Percentiles rank a stretch among this genome's conserved stretches.
Evolutionary conservation across 2,888 invertebrate species (phyloP).

Genomic region (Heliconius erato): DNA sequence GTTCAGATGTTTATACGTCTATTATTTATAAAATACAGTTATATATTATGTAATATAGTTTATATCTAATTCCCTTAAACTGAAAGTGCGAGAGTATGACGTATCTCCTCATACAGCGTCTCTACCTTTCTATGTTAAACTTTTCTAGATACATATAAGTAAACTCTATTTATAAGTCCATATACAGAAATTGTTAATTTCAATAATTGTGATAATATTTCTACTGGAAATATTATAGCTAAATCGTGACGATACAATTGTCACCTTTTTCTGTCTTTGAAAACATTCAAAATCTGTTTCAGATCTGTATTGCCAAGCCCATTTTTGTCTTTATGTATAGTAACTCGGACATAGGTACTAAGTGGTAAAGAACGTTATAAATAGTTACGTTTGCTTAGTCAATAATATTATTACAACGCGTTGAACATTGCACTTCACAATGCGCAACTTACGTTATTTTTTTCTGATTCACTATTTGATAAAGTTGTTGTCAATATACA

Average conservation of each 20-base stretch:
- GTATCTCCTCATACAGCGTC: no score
- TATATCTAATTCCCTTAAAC: no score
- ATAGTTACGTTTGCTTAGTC: background rate
- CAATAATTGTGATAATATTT: conserved; percentile 9
- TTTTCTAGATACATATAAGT: no score
- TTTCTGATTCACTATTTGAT: background rate
- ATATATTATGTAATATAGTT: no score
- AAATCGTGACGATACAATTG: conserved; percentile 74
- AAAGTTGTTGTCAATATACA: background rate
- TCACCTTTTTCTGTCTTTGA: conserved; percentile 62
- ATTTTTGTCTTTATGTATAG: conserved; percentile 30
- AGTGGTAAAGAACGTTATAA: conserved; percentile 9
- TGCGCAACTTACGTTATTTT: background rate
- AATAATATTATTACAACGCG: background rate
- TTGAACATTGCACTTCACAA: background rate
- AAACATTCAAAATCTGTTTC: conserved; percentile 50
- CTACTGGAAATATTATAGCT: conserved; percentile 56
- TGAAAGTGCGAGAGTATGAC: no score
- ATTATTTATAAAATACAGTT: no score
- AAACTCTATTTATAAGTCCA: background rate
- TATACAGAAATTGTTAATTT: background rate
- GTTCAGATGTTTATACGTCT: no score
- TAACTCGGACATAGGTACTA: background rate
- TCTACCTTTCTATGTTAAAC: no score
- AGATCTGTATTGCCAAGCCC: conserved; percentile 21